phyloP scores from a whole-genome alignment of 2,797 vertebrate genomes.

The Psittacula echo region DNA sequence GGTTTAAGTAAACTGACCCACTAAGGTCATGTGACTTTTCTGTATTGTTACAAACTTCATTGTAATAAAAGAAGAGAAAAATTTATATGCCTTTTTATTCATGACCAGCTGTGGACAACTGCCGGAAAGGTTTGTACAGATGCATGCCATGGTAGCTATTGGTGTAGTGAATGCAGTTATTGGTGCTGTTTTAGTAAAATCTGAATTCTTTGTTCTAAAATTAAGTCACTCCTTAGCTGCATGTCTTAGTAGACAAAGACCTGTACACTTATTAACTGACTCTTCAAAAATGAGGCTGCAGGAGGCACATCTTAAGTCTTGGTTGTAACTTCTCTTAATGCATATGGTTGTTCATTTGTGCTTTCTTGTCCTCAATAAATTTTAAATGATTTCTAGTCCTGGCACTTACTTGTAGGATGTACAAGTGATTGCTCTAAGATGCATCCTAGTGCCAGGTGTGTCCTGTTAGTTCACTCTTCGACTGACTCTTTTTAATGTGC shows the following conservation, averaged over 20 bases:
- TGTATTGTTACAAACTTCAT: constrained; percentile 93
- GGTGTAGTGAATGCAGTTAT: constrained; percentile 62
- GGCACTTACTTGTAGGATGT: constrained; percentile 36
- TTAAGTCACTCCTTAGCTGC: constrained; percentile 69
- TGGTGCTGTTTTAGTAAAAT: constrained; percentile 73
- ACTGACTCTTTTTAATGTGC: background rate
- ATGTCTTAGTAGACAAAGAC: constrained; percentile 71
- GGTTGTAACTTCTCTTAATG: constrained; percentile 26
- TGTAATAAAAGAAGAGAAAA: constrained; percentile 98
- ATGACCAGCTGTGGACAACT: constrained; percentile 89
- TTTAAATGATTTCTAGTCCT: constrained; percentile 26
- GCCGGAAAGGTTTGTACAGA: constrained; percentile 89
- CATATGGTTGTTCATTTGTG: constrained; percentile 25
- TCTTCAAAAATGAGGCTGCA: constrained; percentile 23
- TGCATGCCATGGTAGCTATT: constrained; percentile 84
- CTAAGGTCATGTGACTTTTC: constrained; percentile 90
- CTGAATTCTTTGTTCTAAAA: constrained; percentile 66
- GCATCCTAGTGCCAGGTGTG: constrained; percentile 67
- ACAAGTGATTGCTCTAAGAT: background rate
- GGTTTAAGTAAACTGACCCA: constrained; percentile 86
- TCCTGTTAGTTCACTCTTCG: constrained; percentile 24
- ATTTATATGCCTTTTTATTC: constrained; percentile 92
- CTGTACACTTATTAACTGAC: constrained; percentile 75
- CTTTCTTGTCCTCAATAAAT: constrained; percentile 59
- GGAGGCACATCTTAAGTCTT: constrained; percentile 26